Conservation (phyloP, 2,888 invertebrate species). For the Chrysopilus asiliformis region DNA sequence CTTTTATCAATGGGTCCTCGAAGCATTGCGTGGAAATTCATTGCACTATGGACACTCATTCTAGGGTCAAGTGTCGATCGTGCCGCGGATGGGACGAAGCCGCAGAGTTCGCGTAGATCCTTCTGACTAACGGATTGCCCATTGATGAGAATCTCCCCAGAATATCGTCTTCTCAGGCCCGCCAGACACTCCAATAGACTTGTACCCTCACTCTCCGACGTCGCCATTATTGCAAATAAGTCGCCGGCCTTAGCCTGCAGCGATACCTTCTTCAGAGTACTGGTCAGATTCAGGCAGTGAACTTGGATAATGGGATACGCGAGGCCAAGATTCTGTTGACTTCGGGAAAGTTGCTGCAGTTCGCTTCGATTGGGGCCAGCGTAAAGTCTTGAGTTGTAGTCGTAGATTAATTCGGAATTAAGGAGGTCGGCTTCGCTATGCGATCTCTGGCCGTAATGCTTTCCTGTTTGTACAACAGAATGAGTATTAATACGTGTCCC, state of each 20-base stretch:
- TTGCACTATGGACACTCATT: constrained; percentile 80
- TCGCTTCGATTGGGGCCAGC: constrained; percentile 16
- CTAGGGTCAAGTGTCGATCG: constrained; percentile 43
- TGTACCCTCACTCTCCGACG: constrained; percentile 74
- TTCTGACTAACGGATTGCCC: constrained; percentile 65
- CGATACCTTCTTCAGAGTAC: constrained; percentile 53
- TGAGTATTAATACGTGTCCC: constrained; percentile 26
- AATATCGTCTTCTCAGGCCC: constrained; percentile 51
- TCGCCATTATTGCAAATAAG: constrained; percentile 79
- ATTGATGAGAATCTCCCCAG: constrained; percentile 75
- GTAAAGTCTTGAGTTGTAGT: constrained; percentile 32
- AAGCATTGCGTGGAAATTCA: constrained; percentile 70
- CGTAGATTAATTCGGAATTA: constrained; percentile 39
- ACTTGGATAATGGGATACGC: constrained; percentile 37
- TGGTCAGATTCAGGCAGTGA: constrained; percentile 67
- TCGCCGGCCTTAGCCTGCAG: constrained; percentile 87
- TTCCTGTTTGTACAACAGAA: constrained; percentile 28
- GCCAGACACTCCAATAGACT: constrained; percentile 73
- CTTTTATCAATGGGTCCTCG: constrained; percentile 34
- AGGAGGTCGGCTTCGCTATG: constrained; percentile 79
- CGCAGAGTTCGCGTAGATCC: constrained; percentile 59
- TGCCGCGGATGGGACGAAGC: constrained; percentile 33
- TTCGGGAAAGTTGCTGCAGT: constrained; percentile 20
- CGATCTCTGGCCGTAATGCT: constrained; percentile 46
- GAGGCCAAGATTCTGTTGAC: constrained; percentile 31